Evolutionary conservation across 1,140 invertebrate species (phyloP), one percentile per base, ranked within the genome.

Genomic region (Brachionus rubens): DNA sequence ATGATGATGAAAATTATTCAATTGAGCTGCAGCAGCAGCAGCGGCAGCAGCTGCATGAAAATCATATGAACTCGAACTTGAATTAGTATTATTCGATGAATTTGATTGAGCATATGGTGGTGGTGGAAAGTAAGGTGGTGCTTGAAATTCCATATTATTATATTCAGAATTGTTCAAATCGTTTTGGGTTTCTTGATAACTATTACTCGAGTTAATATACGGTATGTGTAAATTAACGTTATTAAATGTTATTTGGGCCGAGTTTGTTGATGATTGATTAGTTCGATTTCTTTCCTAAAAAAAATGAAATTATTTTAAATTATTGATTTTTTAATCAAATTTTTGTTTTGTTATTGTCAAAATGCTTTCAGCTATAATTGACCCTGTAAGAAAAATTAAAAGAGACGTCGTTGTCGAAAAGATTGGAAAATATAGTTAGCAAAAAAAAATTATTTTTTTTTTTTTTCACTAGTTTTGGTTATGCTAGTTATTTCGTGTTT

Each of bases 331-430:
- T 54, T 54, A 16, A 16, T 48, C 19, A 21, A 48, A 16, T 48
- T 54, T 54, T 54, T 50, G 47, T 50, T 24, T 26, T 10, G 24
- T 12, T 54, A 59, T 33, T 59, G 54, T 36, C 65, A 68, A 68
- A 68, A 47, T 30, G 68, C 68, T 72, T 50, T 54, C 19, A 72
- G 68, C 68, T 24, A 72, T 72, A 72, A 72, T 72, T 72, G 68
- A 72, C 68, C 68, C 46, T 72, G 68, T 41, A 19, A 59, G 28
- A 10, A 30, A n/a, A 59, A 59, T 59, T 59, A 36, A 30, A 40
- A 59, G 36, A 59, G 54, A 59, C 54, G 54, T 19, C n/a, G 1
- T 54, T 21, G 50, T 52, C 48, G n/a, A 43, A 5, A 43, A 43
- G n/a, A 43, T 12, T 43, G 10, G 41, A 43, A 43, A 43, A 43